Evolutionary conservation across 2,888 invertebrate species (phyloP).

Genomic region (Spialia ferax): DNA sequence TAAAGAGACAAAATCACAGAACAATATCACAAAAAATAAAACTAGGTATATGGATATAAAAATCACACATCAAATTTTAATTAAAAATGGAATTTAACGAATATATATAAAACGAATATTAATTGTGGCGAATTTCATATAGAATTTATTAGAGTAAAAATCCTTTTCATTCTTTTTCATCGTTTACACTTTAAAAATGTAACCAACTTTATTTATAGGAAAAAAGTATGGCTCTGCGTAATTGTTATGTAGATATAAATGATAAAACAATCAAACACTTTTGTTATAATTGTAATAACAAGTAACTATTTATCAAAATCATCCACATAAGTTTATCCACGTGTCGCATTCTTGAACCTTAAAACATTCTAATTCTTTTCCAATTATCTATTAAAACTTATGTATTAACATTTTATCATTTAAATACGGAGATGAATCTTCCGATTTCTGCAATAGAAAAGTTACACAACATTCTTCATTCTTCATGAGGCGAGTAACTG

Average conservation of each 20-base stretch:
- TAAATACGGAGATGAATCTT: constrained; percentile 11
- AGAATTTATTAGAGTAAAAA: too few species aligned
- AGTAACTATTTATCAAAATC: not conserved
- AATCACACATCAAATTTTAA: too few species aligned
- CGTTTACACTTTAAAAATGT: not conserved
- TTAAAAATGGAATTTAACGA: too few species aligned
- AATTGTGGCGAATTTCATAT: too few species aligned
- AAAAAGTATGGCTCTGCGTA: too few species aligned
- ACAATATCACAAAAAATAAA: constrained; percentile 15
- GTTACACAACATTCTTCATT: not conserved
- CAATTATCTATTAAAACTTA: constrained; percentile 1
- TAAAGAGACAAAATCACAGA: constrained; percentile 23
- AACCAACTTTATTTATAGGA: too few species aligned
- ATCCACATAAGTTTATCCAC: not conserved
- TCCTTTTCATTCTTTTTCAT: too few species aligned
- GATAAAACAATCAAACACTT: not conserved
- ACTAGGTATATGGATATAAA: too few species aligned
- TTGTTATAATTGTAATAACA: not conserved
- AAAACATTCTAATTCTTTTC: not conserved
- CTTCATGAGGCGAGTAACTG: not conserved
- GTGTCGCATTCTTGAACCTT: constrained; percentile 3
- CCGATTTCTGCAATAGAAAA: not conserved
- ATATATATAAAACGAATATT: too few species aligned
- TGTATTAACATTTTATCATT: not conserved
- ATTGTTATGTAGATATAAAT: not conserved